phyloP scores from a whole-genome alignment of 2,797 vertebrate genomes.

The Tenualosa ilisha region DNA sequence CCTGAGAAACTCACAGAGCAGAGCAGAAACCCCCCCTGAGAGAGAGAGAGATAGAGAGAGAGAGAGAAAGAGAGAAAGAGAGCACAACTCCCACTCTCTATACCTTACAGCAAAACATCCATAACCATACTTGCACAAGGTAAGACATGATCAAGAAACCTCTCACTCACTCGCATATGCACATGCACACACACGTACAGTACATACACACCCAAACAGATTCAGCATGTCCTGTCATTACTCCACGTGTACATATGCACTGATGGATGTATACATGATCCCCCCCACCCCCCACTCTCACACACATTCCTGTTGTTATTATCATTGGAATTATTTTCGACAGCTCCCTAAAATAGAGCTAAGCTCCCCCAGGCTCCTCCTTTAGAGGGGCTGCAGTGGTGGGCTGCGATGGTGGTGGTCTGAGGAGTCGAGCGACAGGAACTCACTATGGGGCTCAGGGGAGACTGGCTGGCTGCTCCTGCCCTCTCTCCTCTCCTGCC shows the following conservation, averaged over 20 bases:
- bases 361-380: constrained; percentile 36
- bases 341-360: constrained; percentile 67
- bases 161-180: constrained; percentile 50
- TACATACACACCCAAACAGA: constrained; percentile 37
- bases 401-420: constrained; percentile 46
- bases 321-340: constrained; percentile 70
- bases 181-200: background rate
- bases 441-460: constrained; percentile 42
- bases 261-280: background rate
- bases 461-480: constrained; percentile 34
- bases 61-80: constrained; percentile 54
- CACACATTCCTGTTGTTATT: constrained; percentile 66
- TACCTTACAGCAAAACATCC: background rate
- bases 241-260: background rate
- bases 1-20: constrained; percentile 90
- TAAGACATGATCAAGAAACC: background rate
- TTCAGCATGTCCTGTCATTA: background rate
- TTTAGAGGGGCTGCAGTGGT: constrained; percentile 32
- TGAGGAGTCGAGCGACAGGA: constrained; percentile 34
- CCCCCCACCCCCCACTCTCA: constrained; percentile 38
- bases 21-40: constrained; percentile 80
- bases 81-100: constrained; percentile 33
- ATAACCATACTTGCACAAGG: background rate
- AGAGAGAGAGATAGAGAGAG: constrained; percentile 54
- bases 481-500: constrained; percentile 30